Evolutionary conservation across 2,797 vertebrate species (phyloP), one percentile per base, ranked within the genome.

Genomic region (Cossypha caffra): DNA sequence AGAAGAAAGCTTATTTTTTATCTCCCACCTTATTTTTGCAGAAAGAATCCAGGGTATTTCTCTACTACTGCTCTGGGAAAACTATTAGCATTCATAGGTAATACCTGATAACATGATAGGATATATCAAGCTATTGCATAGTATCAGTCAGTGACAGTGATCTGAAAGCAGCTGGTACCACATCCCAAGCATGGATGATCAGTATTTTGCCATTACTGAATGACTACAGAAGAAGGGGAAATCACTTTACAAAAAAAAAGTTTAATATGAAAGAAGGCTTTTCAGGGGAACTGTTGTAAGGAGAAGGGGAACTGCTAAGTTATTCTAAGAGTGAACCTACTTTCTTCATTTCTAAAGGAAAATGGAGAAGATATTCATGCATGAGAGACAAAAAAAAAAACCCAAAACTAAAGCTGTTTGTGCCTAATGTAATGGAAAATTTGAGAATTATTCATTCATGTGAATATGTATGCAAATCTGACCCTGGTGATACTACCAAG

Each of bases 371-470:
- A 94, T 21, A 66, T 85, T 90, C 55, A 86, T 88, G 50, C 48
- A 72, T 87, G 66, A 75, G 20, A 74, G 55, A 62, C 61, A 50
- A 67, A 87, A 86, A 14, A 91, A 29, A 42, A 42, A 42, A 18
- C 28, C 16, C 3, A 13, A 25, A 25, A 16, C 48, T 26, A 50
- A 50, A 91, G 38, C 26, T 71, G 63, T 91, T 95, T 95, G 67
- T 87, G 84, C 16, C 48, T 93, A 93, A 93, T 84, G 80, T 94
- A 93, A 93, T 73, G 92, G 93, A 97, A 85, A 92, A 96, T 78
- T 86, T 94, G 45, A 77, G 66, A 92, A 43, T 86, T 69, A 90
- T 72, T 93, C 86, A 68, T 67, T 35, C 80, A 68, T 93, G 59
- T 86, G 47, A 95, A 84, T 95, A 63, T 28, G 19, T 62, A 84